Conservation (phyloP, 2,113 vertebrate genomes). For the Notechis scutatus region DNA sequence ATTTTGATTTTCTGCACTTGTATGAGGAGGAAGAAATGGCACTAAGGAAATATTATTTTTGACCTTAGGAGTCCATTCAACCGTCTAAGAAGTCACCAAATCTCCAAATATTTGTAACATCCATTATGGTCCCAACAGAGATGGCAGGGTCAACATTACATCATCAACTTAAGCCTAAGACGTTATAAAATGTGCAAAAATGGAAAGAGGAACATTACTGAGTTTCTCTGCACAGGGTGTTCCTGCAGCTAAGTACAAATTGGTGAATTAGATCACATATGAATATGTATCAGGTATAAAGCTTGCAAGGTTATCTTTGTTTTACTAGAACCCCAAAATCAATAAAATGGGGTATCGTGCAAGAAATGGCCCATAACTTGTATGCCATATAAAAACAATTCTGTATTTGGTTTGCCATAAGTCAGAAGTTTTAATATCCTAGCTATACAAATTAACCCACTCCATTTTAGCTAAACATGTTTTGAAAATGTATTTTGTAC, state of each 20-base stretch:
- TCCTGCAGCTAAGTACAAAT: not conserved
- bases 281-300: not conserved
- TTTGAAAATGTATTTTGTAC: not conserved
- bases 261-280: not conserved
- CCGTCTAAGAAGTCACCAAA: not conserved
- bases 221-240: not conserved
- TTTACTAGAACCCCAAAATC: not conserved
- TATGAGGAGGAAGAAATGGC: not conserved
- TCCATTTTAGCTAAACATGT: not conserved
- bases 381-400: not conserved
- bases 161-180: not conserved
- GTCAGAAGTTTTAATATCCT: not conserved
- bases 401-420: not conserved
- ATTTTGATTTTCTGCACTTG: not conserved
- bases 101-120: not conserved
- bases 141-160: not conserved
- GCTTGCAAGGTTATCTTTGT: not conserved
- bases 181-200: not conserved
- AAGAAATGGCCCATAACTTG: not conserved
- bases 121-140: not conserved
- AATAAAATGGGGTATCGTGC: not conserved
- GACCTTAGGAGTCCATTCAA: not conserved
- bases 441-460: not conserved
- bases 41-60: not conserved
- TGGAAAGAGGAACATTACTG: not conserved